Evolutionary conservation across 92 coral and sea anemone species (phyloP).

Genomic region (Porites evermanni): DNA sequence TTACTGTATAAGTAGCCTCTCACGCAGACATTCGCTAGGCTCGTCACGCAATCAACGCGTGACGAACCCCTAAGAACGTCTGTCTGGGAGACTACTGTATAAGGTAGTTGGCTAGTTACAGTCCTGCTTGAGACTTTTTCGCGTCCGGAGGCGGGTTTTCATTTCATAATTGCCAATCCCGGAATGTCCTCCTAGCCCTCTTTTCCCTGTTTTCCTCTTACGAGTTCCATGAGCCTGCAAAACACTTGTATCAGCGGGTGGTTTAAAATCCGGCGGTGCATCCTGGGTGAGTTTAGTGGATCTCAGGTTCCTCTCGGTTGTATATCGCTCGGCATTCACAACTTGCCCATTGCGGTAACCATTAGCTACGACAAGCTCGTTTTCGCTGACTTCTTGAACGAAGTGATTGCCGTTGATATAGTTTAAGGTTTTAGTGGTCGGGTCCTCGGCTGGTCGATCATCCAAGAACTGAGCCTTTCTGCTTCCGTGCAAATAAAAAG

Average conservation of each 20-base stretch:
- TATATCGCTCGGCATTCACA: slow-evolving; percentile 27
- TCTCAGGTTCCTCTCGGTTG: slow-evolving; percentile 15
- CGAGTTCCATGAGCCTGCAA: slow-evolving; percentile 53
- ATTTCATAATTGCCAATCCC: slow-evolving; percentile 18
- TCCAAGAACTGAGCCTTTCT: slow-evolving; percentile 67
- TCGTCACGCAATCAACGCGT: no score
- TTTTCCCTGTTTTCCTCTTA: slow-evolving; percentile 59
- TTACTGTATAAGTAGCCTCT: no score
- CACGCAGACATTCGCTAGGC: no score
- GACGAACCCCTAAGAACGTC: no score
- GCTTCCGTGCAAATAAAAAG: background rate
- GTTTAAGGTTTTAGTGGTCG: slow-evolving; percentile 79
- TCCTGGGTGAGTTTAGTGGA: slow-evolving; percentile 18
- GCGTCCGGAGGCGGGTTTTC: slow-evolving; percentile 56
- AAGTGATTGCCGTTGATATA: slow-evolving; percentile 86
- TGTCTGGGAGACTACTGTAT: no score
- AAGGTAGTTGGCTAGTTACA: slow-evolving; percentile 23
- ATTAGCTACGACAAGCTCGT: slow-evolving; percentile 26
- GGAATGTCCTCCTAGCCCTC: slow-evolving; percentile 32
- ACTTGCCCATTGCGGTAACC: slow-evolving; percentile 60
- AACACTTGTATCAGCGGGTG: slow-evolving; percentile 30
- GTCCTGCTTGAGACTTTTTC: slow-evolving; percentile 76
- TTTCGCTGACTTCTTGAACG: slow-evolving; percentile 29
- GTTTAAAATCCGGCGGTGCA: background rate
- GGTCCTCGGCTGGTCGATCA: slow-evolving; percentile 88